Evolutionary conservation across 2,113 vertebrate genomes (phyloP), one percentile per base, ranked within the genome.

Genomic region (Cynoglossus semilaevis): DNA sequence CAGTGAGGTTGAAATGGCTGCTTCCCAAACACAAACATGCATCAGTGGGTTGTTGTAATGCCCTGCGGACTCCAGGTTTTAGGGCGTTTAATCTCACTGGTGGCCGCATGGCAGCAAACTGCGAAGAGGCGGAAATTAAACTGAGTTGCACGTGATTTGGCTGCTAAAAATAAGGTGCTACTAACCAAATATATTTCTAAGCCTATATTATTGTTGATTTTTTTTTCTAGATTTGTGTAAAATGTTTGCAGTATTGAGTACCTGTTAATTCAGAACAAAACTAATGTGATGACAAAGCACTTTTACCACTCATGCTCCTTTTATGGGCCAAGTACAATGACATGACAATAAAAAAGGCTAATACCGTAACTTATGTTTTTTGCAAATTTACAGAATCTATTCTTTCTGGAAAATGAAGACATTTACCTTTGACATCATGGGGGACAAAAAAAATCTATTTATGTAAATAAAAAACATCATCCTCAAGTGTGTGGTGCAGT

Each of bases 101-200:
- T 34, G 40, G 40, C 15, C 14, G 19, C 40, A 5, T 41, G 40
- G 9, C 38, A 16, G 41, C 14, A 52, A 10, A 49, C 52, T 48
- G 60, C 5, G 0, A 53, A 51, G 48, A 37, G 57, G 52, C 36
- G 29, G 57, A 16, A 43, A 57, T 51, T 67, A 73, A 73, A 66
- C 13, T 22, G 19, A 29, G 47, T 43, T 16, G 15, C 51, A 18
- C 35, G 15, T 52, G 58, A 19, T 36, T 58, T n/a, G 13, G 34
- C 54, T 43, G 18, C 44, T 10, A 34, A 34, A 16, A 8, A 29
- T 11, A 51, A 61, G 51, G 34, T 0, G 0, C 46, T 22, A 7
- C 14, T 19, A 13, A 22, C 51, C 15, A 8, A 17, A 46, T 41
- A 35, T 41, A 14, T 17, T 29, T 43, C 6, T 41, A 1, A 1